These are phyloP conservation scores for Turritopsis rubra DNA, from an alignment of 30 jellyfish, hydroid and myxozoan species.

Conservation along the genomic window DNA sequence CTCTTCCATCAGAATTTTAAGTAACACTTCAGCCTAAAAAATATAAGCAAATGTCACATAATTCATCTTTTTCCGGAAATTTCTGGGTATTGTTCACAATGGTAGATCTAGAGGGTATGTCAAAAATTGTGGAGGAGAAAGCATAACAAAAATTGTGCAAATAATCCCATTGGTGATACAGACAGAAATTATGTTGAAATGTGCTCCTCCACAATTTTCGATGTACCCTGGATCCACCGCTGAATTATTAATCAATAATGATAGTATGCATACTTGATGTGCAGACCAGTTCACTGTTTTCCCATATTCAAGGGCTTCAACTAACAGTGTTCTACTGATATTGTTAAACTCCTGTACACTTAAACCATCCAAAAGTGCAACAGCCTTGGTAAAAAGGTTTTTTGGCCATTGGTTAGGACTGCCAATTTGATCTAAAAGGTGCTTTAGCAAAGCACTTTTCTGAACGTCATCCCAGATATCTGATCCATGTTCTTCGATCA, in stretches of 20 bases:
- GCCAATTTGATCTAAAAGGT: slow-evolving; percentile 40
- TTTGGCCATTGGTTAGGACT: slow-evolving; percentile 50
- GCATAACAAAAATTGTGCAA: no score
- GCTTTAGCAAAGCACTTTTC: slow-evolving; percentile 25
- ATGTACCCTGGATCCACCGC: no score
- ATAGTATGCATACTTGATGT: slow-evolving; percentile 38
- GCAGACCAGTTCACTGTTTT: slow-evolving; percentile 50
- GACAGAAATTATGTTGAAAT: no score
- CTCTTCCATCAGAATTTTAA: not conserved
- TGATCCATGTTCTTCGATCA: slow-evolving; percentile 3
- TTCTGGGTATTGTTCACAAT: no score
- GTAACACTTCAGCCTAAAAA: not conserved
- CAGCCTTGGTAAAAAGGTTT: slow-evolving; percentile 23
- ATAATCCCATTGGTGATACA: no score
- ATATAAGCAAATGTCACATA: not conserved
- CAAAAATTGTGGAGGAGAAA: no score
- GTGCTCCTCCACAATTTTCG: no score
- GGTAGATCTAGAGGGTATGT: no score
- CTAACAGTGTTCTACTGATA: slow-evolving; percentile 28
- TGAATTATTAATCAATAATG: not conserved
- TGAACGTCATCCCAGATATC: slow-evolving; percentile 48
- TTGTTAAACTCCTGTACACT: slow-evolving; percentile 39
- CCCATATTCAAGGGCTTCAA: slow-evolving; percentile 14
- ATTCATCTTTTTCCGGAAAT: no score
- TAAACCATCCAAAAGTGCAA: slow-evolving; percentile 31